Conservation (phyloP, 2,888 invertebrate genomes). For the Ctenicera cuprea region DNA sequence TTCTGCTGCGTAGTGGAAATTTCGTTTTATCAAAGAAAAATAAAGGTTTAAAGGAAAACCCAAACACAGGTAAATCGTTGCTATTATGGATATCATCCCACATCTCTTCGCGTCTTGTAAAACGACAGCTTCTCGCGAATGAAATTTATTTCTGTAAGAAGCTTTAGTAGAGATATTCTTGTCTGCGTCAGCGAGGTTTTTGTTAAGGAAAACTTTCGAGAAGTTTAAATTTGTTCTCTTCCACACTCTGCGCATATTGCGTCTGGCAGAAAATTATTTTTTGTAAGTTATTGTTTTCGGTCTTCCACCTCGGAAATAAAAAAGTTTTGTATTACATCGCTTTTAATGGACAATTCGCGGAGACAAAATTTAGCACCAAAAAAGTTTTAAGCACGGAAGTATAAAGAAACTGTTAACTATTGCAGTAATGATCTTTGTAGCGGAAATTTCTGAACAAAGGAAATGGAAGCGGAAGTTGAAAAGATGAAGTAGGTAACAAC, state of each 20-base stretch:
- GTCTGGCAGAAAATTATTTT: constrained; percentile 24
- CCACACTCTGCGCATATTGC: constrained; percentile 23
- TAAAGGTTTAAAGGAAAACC: background rate
- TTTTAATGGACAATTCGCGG: background rate
- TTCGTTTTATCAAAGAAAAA: background rate
- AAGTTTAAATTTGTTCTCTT: constrained; percentile 33
- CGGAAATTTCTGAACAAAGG: no score
- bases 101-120: background rate
- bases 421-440: no score
- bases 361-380: no score
- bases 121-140: no score
- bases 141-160: constrained; percentile 39
- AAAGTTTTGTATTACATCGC: background rate
- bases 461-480: no score
- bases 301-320: constrained; percentile 11
- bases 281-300: constrained; percentile 26
- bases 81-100: background rate
- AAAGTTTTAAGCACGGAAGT: no score
- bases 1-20: background rate
- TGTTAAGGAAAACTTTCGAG: constrained; percentile 21
- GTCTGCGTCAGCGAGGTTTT: constrained; percentile 39
- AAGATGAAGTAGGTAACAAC: no score
- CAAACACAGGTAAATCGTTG: background rate
- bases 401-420: no score
- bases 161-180: constrained; percentile 29